These are phyloP conservation scores for Leptopilina clavipes DNA, from an alignment of 1,140 invertebrate species.

Conservation along the genomic window DNA sequence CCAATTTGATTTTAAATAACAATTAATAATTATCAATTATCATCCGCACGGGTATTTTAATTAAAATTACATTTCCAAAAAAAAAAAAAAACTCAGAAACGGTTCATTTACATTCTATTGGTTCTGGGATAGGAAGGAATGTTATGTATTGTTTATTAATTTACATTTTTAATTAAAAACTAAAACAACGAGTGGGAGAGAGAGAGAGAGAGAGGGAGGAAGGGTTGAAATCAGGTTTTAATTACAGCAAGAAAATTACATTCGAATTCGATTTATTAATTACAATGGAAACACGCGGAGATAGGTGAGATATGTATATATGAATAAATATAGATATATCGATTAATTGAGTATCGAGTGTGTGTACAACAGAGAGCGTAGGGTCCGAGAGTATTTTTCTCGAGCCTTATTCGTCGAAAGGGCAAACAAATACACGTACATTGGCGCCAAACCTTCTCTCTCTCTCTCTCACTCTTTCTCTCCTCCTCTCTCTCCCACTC, in stretches of 20 bases:
- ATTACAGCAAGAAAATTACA: slow-evolving; percentile 21
- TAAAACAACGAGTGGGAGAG: background rate
- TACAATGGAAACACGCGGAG: background rate
- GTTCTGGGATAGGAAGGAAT: background rate
- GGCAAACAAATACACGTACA: slow-evolving; percentile 32
- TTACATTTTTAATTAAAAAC: slow-evolving; percentile 2
- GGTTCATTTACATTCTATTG: too few relatives aligned
- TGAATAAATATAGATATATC: background rate
- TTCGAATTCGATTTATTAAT: slow-evolving; percentile 18
- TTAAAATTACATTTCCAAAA: too few relatives aligned
- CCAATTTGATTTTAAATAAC: too few relatives aligned
- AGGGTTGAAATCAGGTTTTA: background rate
- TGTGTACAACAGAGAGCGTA: background rate
- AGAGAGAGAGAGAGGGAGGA: too few relatives aligned
- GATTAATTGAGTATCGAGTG: background rate
- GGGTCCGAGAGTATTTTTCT: slow-evolving; percentile 9
- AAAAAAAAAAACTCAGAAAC: too few relatives aligned
- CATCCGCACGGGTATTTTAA: too few relatives aligned
- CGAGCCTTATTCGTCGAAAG: slow-evolving; percentile 14
- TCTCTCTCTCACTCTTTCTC: slow-evolving; percentile 44
- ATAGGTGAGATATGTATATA: background rate
- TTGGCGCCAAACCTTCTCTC: slow-evolving; percentile 40
- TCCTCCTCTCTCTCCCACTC: background rate
- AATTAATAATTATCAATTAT: too few relatives aligned
- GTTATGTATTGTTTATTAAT: slow-evolving; percentile 1